phyloP scores from a whole-genome alignment of 2,888 invertebrate species.

The Drosophila mercatorum region DNA sequence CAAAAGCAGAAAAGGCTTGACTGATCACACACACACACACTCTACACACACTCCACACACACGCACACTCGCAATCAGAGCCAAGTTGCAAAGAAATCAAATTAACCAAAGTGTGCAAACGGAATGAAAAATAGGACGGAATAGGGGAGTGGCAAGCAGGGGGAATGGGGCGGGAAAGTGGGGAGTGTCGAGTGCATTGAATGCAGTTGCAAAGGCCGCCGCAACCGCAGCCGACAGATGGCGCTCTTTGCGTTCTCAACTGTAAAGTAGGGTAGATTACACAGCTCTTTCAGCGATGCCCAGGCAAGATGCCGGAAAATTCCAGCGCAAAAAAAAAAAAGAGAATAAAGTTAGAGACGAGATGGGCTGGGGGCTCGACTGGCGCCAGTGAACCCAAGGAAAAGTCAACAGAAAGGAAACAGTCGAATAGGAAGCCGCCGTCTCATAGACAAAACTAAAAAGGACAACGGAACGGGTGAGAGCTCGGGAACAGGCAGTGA shows the following conservation, averaged over 20 bases:
- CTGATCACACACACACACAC: conserved; percentile 20
- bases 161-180: not conserved
- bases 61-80: conserved; percentile 32
- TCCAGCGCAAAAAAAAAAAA: conserved; percentile 8
- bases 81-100: conserved; percentile 62
- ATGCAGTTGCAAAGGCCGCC: conserved; percentile 40
- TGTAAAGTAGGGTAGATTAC: conserved; percentile 76
- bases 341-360: no score
- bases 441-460: conserved; percentile 59
- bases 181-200: conserved; percentile 35
- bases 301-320: conserved; percentile 58
- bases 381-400: conserved; percentile 57
- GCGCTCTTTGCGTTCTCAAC: conserved; percentile 65
- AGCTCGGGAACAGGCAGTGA: conserved; percentile 4
- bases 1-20: not conserved
- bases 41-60: conserved; percentile 1
- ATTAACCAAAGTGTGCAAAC: conserved; percentile 77
- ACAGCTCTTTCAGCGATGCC: conserved; percentile 59
- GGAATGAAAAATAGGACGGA: conserved; percentile 48
- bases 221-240: conserved; percentile 16
- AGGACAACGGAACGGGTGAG: conserved; percentile 13
- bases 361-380: not conserved
- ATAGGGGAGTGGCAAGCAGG: not conserved
- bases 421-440: conserved; percentile 47
- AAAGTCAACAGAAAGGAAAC: conserved; percentile 69